Evolutionary conservation across 2,797 vertebrate species (phyloP).

Genomic region (Sebastes itinus): DNA sequence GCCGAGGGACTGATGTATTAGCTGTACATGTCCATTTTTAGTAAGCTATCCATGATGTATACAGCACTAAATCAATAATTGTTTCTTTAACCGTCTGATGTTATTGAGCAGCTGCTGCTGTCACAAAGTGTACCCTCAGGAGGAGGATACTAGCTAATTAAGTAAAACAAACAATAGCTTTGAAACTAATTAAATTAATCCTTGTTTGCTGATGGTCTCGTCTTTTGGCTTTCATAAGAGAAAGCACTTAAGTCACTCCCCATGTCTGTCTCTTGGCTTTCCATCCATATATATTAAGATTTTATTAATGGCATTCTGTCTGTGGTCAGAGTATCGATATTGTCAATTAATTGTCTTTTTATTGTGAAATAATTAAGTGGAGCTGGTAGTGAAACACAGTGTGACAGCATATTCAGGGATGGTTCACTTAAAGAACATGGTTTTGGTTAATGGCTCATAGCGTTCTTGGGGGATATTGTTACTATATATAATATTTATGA

Average conservation of each 20-base stretch:
- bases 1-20: slow-evolving; percentile 34
- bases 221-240: slow-evolving; percentile 14
- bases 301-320: slow-evolving; percentile 16
- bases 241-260: slow-evolving; percentile 24
- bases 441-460: not conserved
- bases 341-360: slow-evolving; percentile 14
- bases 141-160: slow-evolving; percentile 30
- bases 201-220: slow-evolving; percentile 2
- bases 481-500: not conserved
- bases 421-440: not conserved
- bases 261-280: not conserved
- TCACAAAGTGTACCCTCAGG: slow-evolving; percentile 23
- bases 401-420: slow-evolving; percentile 13
- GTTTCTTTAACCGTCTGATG: slow-evolving; percentile 50
- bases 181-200: slow-evolving; percentile 34
- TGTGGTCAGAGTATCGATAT: slow-evolving; percentile 13
- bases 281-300: slow-evolving; percentile 14
- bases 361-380: slow-evolving; percentile 26
- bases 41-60: slow-evolving; percentile 48
- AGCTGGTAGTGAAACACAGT: not conserved
- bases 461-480: not conserved
- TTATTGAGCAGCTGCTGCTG: slow-evolving; percentile 48
- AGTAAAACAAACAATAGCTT: slow-evolving; percentile 54
- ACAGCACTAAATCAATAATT: slow-evolving; percentile 60
- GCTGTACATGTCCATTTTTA: slow-evolving; percentile 56